phyloP scores from a whole-genome alignment of 2,113 vertebrate species.

The Microcebus griseorufus region DNA sequence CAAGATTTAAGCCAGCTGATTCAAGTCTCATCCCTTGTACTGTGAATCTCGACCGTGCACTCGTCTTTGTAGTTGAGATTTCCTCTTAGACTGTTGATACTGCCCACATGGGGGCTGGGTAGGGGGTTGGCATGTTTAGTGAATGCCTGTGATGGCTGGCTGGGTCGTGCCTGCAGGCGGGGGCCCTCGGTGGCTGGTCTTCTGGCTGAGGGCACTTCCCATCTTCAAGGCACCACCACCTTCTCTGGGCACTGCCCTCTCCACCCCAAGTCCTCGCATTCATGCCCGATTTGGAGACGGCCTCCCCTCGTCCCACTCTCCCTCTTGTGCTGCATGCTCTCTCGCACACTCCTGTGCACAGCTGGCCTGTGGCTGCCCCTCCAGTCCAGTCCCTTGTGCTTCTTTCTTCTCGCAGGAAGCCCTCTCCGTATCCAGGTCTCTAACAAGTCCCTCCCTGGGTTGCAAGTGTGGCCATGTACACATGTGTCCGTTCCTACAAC shows the following conservation, averaged over 20 bases:
- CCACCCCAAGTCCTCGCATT: neutral
- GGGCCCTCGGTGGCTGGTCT: neutral
- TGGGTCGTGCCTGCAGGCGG: neutral
- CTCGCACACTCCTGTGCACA: neutral
- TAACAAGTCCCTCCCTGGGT: neutral
- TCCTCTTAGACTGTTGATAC: neutral
- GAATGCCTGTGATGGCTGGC: neutral
- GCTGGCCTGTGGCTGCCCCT: neutral
- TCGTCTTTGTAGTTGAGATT: neutral
- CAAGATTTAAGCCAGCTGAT: neutral
- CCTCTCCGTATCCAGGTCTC: neutral
- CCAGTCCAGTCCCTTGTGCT: neutral
- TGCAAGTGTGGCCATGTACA: neutral
- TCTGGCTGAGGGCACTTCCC: neutral
- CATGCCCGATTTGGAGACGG: neutral
- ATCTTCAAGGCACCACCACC: neutral
- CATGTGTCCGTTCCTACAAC: neutral
- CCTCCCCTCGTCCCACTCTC: fast-evolving
- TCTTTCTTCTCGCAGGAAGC: neutral
- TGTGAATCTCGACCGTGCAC: fast-evolving
- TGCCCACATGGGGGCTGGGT: neutral
- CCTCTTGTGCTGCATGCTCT: neutral
- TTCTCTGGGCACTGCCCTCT: neutral
- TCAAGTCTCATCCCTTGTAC: neutral
- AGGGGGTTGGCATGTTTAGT: neutral